Evolutionary conservation across 2,113 vertebrate species (phyloP), one percentile per base, ranked within the genome.

Genomic region (Cyprinodon variegatus): DNA sequence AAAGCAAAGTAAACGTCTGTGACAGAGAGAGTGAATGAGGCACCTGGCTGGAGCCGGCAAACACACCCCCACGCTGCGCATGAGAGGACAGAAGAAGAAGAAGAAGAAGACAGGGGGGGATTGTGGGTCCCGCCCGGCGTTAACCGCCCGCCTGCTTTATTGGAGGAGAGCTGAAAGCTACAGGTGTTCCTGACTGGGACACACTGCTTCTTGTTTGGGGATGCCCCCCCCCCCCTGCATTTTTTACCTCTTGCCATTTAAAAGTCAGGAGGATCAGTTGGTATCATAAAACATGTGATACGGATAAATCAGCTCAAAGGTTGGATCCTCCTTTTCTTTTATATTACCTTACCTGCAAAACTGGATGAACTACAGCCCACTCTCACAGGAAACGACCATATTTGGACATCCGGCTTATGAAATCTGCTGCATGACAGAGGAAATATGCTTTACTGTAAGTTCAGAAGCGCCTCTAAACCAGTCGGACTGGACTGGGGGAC

Each of bases 361-460:
- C 15, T 1, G 15, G 59, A 13, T 68, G 53, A 41, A 72, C 57
- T 74, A n/a, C 3, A 15, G 1, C 14, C 65, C 41, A 37, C 5
- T 48, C 14, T 9, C 13, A 68, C 73, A 87, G 91, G 87, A 90
- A 69, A 40, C 88, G 77, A 50, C 90, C 91, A 91, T 88, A 92
- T 92, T 88, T 80, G 86, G 87, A n/a, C 69, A 1, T 10, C 2
- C 0, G 71, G 11, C 61, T 86, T 83, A 74, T 69, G 90, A 83
- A 87, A 88, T 75, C 11, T 37, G 3, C 37, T 63, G 62, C 22
- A 65, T 22, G 70, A 67, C 60, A 61, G 53, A 79, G 79, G 80
- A 83, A 88, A 83, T 80, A 85, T 63, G 81, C 50, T 84, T 89
- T 91, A 88, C 89, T 89, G 89, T 86, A 77, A 11, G 53, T 74